Evolutionary conservation across 2,888 invertebrate genomes (phyloP), one percentile per base, ranked within the genome.

Genomic region (Cinara cedri): DNA sequence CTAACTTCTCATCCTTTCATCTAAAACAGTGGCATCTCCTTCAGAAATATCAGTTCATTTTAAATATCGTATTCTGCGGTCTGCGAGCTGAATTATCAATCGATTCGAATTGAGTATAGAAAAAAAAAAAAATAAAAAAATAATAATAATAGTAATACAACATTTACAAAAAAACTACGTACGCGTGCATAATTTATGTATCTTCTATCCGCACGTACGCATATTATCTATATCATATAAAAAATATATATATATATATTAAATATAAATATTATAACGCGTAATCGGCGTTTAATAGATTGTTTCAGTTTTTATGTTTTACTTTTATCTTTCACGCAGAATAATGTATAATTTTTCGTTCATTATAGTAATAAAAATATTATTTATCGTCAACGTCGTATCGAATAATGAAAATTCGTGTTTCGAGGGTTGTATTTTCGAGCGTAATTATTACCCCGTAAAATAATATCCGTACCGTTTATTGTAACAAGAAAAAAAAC

Each of bases 181-280:
- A 66, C 46, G 66, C 10, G 66, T 24, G 66, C 46, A 68, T 68
- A 34, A 19, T 68, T 68, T 68, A 68, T 68, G 21, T 34, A 68
- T 3, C 6, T 34, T 34, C 6, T 34, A 34, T 34, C 34, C 34
- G 34, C 6, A 6, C 34, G 6, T 6, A 34, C 34, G 34, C 26
- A 51, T 51, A n/a, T n/a, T n/a, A n/a, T n/a, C n/a, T n/a, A n/a
- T n/a, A n/a, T n/a, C n/a, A n/a, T n/a, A n/a, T n/a, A n/a, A n/a
- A n/a, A n/a, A n/a, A n/a, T n/a, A n/a, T n/a, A n/a, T n/a, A n/a
- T n/a, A n/a, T n/a, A n/a, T n/a, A n/a, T n/a, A n/a, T n/a, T n/a
- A n/a, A n/a, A n/a, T n/a, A n/a, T n/a, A n/a, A n/a, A n/a, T n/a
- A n/a, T n/a, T n/a, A n/a, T n/a, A n/a, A 14, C 13, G 3, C n/a